Evolutionary conservation across 2,888 invertebrate genomes (phyloP).

Genomic region (Plebejus argus): DNA sequence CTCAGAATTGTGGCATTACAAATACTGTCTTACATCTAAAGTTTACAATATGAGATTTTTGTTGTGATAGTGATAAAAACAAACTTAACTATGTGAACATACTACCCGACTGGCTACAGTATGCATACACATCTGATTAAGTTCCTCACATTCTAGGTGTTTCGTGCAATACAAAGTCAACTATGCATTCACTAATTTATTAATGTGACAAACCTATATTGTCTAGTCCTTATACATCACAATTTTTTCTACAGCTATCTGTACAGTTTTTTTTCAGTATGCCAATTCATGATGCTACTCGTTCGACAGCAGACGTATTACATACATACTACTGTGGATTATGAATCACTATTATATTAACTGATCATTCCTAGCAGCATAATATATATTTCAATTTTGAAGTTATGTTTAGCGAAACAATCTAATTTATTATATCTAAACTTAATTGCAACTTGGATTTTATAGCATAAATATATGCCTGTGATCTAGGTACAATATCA

Average conservation of each 20-base stretch:
- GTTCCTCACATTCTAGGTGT: constrained; percentile 68
- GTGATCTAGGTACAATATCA: background rate
- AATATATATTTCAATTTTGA: constrained; percentile 62
- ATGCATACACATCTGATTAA: constrained; percentile 71
- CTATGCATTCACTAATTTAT: constrained; percentile 72
- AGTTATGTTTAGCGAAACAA: constrained; percentile 65
- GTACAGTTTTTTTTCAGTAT: constrained; percentile 72
- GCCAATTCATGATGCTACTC: constrained; percentile 59
- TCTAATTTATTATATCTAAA: constrained; percentile 45
- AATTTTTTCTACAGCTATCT: constrained; percentile 81
- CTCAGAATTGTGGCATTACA: constrained; percentile 79
- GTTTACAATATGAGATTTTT: constrained; percentile 79
- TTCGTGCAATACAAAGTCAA: constrained; percentile 74
- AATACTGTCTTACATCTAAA: constrained; percentile 78
- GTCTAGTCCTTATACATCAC: constrained; percentile 82
- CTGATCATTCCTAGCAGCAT: constrained; percentile 58
- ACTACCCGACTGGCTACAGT: constrained; percentile 72
- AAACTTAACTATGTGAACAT: constrained; percentile 76
- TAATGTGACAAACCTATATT: constrained; percentile 80
- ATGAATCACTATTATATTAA: constrained; percentile 49
- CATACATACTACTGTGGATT: constrained; percentile 65
- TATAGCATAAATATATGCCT: background rate
- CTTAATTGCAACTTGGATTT: constrained; percentile 9
- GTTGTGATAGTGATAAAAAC: constrained; percentile 77
- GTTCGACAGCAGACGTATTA: constrained; percentile 66